These are phyloP conservation scores for Drosophila cyrtoloma DNA, from an alignment of 2,888 invertebrate genomes.

Conservation along the genomic window DNA sequence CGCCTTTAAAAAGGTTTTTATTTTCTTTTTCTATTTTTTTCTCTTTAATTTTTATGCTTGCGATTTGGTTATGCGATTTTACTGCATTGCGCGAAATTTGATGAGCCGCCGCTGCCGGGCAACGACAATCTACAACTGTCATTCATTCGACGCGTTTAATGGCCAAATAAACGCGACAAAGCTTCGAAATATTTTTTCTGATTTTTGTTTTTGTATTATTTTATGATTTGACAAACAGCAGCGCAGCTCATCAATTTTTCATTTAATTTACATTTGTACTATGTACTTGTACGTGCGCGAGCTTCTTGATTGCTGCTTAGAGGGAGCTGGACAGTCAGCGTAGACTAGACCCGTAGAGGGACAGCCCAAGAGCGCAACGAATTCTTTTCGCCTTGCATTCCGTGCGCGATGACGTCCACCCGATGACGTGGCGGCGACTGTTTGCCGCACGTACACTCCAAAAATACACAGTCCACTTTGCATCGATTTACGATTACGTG, in stretches of 20 bases:
- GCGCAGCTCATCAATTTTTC: slow-evolving; percentile 78
- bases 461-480: slow-evolving; percentile 40
- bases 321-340: slow-evolving; percentile 6
- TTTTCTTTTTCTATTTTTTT: neutral
- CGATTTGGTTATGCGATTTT: slow-evolving; percentile 28
- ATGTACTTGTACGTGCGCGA: slow-evolving; percentile 54
- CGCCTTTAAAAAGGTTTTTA: slow-evolving; percentile 35
- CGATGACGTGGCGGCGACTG: slow-evolving; percentile 39
- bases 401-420: slow-evolving; percentile 69
- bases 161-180: slow-evolving; percentile 69
- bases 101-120: slow-evolving; percentile 65
- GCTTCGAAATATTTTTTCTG: slow-evolving; percentile 33
- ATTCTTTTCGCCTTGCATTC: slow-evolving; percentile 79
- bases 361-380: slow-evolving; percentile 64
- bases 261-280: slow-evolving; percentile 78
- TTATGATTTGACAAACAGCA: slow-evolving; percentile 5
- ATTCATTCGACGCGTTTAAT: slow-evolving; percentile 67
- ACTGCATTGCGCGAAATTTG: slow-evolving; percentile 51
- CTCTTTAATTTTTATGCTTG: neutral
- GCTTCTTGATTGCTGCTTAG: slow-evolving; percentile 9
- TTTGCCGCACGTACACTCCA: slow-evolving; percentile 46
- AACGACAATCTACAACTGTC: slow-evolving; percentile 77
- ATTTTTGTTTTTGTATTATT: neutral
- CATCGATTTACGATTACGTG: slow-evolving; percentile 58
- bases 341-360: slow-evolving; percentile 36